These are phyloP conservation scores for Apaloderma vittatum DNA, from an alignment of 2,113 vertebrate species.

Conservation along the genomic window DNA sequence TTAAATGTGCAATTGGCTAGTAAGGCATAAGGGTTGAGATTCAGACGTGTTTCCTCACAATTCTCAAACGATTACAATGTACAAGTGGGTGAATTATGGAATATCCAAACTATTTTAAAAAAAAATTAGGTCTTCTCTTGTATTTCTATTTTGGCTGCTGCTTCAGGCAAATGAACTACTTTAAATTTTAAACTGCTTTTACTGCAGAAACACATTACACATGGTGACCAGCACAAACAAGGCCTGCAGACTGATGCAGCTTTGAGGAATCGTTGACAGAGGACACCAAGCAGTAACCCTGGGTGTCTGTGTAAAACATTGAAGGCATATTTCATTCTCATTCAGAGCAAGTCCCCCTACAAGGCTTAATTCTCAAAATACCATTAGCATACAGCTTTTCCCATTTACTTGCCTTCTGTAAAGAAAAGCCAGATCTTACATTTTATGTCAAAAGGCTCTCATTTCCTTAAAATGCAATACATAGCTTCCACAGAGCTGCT, in stretches of 20 bases:
- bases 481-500: not conserved
- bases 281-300: not conserved
- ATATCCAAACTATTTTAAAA: not conserved
- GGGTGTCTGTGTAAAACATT: not conserved
- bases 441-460: not conserved
- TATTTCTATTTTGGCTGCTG: not conserved
- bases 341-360: not conserved
- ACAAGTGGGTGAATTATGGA: not conserved
- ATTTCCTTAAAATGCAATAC: not conserved
- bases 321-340: not conserved
- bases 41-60: not conserved
- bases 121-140: not conserved
- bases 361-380: not conserved
- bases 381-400: not conserved
- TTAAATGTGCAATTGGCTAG: not conserved
- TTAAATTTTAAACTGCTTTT: not conserved
- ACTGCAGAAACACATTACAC: not conserved
- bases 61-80: not conserved
- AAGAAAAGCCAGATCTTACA: not conserved
- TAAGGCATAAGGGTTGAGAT: not conserved
- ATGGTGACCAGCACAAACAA: not conserved
- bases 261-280: not conserved
- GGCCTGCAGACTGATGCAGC: fast-evolving
- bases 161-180: not conserved
- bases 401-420: not conserved